These are phyloP conservation scores for Aphelenchoides fujianensis DNA, from an alignment of 1,140 invertebrate species.

Conservation along the genomic window DNA sequence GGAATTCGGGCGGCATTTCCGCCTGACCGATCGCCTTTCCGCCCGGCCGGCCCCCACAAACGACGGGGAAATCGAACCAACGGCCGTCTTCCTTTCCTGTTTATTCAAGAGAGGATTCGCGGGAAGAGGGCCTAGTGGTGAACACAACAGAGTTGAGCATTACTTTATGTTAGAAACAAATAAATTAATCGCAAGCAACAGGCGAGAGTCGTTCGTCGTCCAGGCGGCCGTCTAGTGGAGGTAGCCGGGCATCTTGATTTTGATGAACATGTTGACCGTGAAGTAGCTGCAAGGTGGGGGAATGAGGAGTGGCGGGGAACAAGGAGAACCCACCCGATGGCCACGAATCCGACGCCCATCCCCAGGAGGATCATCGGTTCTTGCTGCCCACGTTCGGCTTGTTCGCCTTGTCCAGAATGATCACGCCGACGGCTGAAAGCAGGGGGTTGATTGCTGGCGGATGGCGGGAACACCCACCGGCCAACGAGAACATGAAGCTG, in stretches of 20 bases:
- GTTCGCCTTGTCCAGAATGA: slow-evolving; percentile 89
- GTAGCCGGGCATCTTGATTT: slow-evolving; percentile 83
- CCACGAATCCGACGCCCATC: slow-evolving; percentile 85
- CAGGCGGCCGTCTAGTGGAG: slow-evolving; percentile 25
- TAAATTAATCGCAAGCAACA: background rate
- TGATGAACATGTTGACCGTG: slow-evolving; percentile 96
- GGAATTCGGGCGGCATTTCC: no score
- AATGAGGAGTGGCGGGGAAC: no score
- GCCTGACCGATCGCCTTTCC: no score
- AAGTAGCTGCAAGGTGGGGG: no score
- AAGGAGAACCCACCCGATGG: no score
- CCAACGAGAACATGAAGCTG: slow-evolving; percentile 55
- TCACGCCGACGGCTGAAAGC: slow-evolving; percentile 79
- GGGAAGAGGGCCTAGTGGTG: no score
- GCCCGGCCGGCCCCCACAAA: no score
- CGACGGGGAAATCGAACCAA: no score
- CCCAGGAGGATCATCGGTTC: slow-evolving; percentile 85
- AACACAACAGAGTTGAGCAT: no score
- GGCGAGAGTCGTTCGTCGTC: background rate
- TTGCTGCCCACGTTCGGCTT: slow-evolving; percentile 83
- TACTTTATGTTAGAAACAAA: no score
- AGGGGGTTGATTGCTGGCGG: background rate
- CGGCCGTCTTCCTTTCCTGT: no score
- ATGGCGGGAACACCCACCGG: slow-evolving; percentile 31
- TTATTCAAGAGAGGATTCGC: no score